A percentile compares a stretch with the other conserved stretches of the same genome.
Evolutionary conservation across 2,797 vertebrate species (phyloP).

Genomic region (Ceryle rudis): DNA sequence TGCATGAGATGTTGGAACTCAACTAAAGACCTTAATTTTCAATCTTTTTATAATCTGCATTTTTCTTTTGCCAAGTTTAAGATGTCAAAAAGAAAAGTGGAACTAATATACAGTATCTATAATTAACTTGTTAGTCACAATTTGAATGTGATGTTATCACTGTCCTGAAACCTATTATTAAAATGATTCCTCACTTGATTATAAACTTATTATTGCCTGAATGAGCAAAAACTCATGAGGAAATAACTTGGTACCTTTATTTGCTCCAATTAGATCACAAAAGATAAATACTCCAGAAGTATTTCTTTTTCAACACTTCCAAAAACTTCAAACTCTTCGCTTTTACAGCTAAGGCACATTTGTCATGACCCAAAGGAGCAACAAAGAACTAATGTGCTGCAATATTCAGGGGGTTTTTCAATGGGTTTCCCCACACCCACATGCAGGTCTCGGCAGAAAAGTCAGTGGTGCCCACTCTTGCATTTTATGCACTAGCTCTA

Average conservation of each 20-base stretch:
- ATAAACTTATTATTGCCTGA: background rate
- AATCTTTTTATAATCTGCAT: background rate
- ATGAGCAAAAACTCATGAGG: background rate
- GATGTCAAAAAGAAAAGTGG: slow-evolving; percentile 21
- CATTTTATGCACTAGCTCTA: background rate
- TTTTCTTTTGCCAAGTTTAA: slow-evolving; percentile 39
- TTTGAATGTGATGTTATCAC: slow-evolving; percentile 10
- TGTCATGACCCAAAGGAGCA: background rate
- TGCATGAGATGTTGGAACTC: background rate
- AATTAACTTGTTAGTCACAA: slow-evolving; percentile 41
- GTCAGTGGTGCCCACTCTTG: background rate
- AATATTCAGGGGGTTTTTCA: background rate
- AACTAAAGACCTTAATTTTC: slow-evolving; percentile 4
- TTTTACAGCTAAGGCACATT: background rate
- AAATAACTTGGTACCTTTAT: background rate
- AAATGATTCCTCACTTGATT: slow-evolving; percentile 1
- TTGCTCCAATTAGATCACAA: background rate
- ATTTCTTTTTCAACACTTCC: background rate
- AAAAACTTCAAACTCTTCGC: background rate
- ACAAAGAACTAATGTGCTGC: accelerated
- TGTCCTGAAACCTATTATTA: slow-evolving; percentile 3
- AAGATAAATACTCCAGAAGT: background rate
- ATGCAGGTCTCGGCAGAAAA: background rate
- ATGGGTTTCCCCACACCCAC: background rate
- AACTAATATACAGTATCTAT: slow-evolving; percentile 30